Evolutionary conservation across 2,888 invertebrate genomes (phyloP).

Genomic region (Dryobotodes eremita): DNA sequence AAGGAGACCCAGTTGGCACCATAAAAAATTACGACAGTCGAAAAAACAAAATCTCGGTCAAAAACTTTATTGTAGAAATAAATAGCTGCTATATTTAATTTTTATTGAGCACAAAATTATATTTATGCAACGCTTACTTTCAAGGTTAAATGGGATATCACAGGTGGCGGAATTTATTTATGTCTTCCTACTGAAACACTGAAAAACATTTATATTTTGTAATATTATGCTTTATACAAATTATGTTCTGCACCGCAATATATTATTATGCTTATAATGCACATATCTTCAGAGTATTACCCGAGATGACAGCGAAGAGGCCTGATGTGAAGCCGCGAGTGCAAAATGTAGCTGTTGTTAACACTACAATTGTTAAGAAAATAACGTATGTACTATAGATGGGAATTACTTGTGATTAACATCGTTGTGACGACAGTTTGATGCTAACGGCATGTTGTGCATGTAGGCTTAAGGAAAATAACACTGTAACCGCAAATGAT

Average conservation of each 20-base stretch:
- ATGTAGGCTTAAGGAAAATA: conserved; percentile 48
- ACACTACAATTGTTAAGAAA: conserved; percentile 79
- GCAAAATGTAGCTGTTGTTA: conserved; percentile 77
- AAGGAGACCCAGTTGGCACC: not conserved
- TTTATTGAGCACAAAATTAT: conserved; percentile 29
- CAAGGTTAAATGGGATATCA: conserved; percentile 47
- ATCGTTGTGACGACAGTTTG: conserved; percentile 47
- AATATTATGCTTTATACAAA: conserved; percentile 36
- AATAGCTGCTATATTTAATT: conserved; percentile 43
- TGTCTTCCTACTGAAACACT: conserved; percentile 30
- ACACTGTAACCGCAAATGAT: conserved; percentile 1
- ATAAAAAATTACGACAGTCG: not conserved
- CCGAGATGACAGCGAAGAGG: conserved; percentile 81
- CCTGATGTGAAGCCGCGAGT: conserved; percentile 74
- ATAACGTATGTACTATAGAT: conserved; percentile 80
- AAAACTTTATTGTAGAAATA: conserved; percentile 26
- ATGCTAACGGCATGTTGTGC: conserved; percentile 69
- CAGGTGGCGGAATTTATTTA: conserved; percentile 58
- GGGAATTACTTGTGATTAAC: conserved; percentile 71
- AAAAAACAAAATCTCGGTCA: not conserved
- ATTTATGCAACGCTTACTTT: conserved; percentile 37
- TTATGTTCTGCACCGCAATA: conserved; percentile 55
- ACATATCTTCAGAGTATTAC: conserved; percentile 83
- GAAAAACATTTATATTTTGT: conserved; percentile 31
- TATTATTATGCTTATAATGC: conserved; percentile 70